Evolutionary conservation across 2,113 vertebrate species (phyloP), one percentile per base, ranked within the genome.

Genomic region (Lipophrys pholis): DNA sequence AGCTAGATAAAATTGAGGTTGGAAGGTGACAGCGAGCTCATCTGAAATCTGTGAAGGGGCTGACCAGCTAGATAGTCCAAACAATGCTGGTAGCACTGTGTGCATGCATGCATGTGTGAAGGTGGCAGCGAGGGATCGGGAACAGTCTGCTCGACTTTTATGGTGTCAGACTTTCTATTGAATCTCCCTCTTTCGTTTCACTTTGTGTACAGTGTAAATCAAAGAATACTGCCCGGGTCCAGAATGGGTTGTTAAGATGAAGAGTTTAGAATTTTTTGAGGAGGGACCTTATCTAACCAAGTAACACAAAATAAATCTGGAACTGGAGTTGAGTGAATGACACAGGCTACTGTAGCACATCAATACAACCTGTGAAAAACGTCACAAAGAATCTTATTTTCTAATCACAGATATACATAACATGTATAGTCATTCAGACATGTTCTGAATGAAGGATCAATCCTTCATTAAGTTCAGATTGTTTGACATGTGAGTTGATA

Each of bases 21-120:
- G 49, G 48, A 48, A 73, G 48, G 76, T 83, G 78, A 77, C 66
- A 69, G 61, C 52, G 62, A 82, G 66, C 59, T 73, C 54, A 82
- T 82, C 66, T 72, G 48, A 74, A 76, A 73, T 83, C 64, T 79
- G 55, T 42, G 36, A 40, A 74, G 41, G 35, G 54, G 62, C 40
- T 62, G 62, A 80, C 50, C 43, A 61, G 62, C 57, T 43, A 39
- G 52, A 69, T 76, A 50, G 59, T 45, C 63, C 63, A 60, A 81
- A 69, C 59, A 70, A 46, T 75, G 73, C 64, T 6, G 0, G 30
- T 4, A 17, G 8, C 39, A 15, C n/a, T 39, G 21, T 65, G 46
- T 64, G 30, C 41, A 3, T 58, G 30, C 41, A 3, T 58, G 57
- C 48, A 51, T 54, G 64, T 15, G 12, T 21, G 7, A 66, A 58